Percentiles rank a stretch among this genome's conserved stretches.
Evolutionary conservation across 2,888 invertebrate genomes (phyloP).

Genomic region (Nomada ferruginata): DNA sequence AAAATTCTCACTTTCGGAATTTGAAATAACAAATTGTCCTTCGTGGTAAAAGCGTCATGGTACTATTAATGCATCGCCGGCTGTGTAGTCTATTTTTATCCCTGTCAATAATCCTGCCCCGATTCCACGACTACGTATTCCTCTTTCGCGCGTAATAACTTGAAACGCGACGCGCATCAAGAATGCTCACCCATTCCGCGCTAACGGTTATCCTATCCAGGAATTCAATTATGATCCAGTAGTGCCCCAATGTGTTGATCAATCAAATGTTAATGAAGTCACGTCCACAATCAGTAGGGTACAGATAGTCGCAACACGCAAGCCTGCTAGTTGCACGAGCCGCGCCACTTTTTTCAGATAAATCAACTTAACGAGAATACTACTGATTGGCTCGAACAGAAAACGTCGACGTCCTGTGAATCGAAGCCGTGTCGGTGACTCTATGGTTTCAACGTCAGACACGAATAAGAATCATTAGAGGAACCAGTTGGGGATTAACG

Average conservation of each 20-base stretch:
- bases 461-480: slow-evolving; percentile 28
- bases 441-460: background rate
- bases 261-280: slow-evolving; percentile 78
- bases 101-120: slow-evolving; percentile 4
- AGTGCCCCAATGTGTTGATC: slow-evolving; percentile 69
- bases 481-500: slow-evolving; percentile 8
- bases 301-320: slow-evolving; percentile 62
- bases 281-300: slow-evolving; percentile 67
- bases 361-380: slow-evolving; percentile 61
- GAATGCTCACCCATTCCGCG: slow-evolving; percentile 7
- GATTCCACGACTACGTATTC: background rate
- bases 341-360: slow-evolving; percentile 70
- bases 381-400: slow-evolving; percentile 50
- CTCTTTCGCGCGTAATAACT: slow-evolving; percentile 5
- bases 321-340: slow-evolving; percentile 71
- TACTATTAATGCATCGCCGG: slow-evolving; percentile 23
- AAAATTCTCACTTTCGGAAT: background rate
- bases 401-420: slow-evolving; percentile 30
- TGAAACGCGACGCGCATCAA: slow-evolving; percentile 2
- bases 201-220: slow-evolving; percentile 50
- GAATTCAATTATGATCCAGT: slow-evolving; percentile 78
- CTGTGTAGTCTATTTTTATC: slow-evolving; percentile 13
- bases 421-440: slow-evolving; percentile 18
- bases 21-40: background rate
- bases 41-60: slow-evolving; percentile 15